A percentile compares a stretch with the other conserved stretches of the same genome.
These are phyloP conservation scores for Prinia subflava DNA, from an alignment of 2,113 vertebrate species.

Conservation along the genomic window DNA sequence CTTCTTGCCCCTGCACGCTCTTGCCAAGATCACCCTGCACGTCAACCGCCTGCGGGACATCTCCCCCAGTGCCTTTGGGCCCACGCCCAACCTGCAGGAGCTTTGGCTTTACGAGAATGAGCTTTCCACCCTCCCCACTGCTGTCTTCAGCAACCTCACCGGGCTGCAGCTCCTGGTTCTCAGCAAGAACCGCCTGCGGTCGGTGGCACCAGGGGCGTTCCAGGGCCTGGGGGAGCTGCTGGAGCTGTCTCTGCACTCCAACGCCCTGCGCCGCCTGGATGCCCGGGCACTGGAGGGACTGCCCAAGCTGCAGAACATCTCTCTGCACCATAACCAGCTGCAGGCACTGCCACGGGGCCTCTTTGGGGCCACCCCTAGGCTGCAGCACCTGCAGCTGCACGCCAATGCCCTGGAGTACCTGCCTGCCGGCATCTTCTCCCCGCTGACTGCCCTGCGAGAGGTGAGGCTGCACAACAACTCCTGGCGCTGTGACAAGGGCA, in stretches of 20 bases:
- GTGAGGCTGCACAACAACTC: slow-evolving; percentile 85
- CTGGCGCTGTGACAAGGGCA: slow-evolving; percentile 85
- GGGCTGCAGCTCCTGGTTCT: slow-evolving; percentile 82
- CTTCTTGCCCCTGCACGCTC: slow-evolving; percentile 77
- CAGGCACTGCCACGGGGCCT: slow-evolving; percentile 72
- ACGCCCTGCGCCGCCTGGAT: slow-evolving; percentile 73
- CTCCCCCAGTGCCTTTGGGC: slow-evolving; percentile 77
- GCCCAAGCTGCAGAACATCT: slow-evolving; percentile 82
- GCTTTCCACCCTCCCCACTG: slow-evolving; percentile 73
- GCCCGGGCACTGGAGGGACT: slow-evolving; percentile 73
- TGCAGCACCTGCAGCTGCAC: slow-evolving; percentile 80
- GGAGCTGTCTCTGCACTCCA: slow-evolving; percentile 88
- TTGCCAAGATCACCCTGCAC: slow-evolving; percentile 83
- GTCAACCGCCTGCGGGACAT: slow-evolving; percentile 82
- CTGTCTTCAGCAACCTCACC: slow-evolving; percentile 82
- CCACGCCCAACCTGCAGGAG: slow-evolving; percentile 75
- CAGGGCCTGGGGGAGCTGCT: slow-evolving; percentile 76
- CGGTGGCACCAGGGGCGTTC: slow-evolving; percentile 76
- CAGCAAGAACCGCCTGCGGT: slow-evolving; percentile 82
- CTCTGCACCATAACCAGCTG: slow-evolving; percentile 86
- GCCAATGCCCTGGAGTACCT: slow-evolving; percentile 84
- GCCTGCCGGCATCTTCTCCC: slow-evolving; percentile 74
- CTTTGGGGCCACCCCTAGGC: slow-evolving; percentile 66
- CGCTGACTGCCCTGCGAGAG: slow-evolving; percentile 69
- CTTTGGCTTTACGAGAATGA: slow-evolving; percentile 92